Conservation (phyloP, 2,113 vertebrate genomes). For the Antennarius striatus region DNA sequence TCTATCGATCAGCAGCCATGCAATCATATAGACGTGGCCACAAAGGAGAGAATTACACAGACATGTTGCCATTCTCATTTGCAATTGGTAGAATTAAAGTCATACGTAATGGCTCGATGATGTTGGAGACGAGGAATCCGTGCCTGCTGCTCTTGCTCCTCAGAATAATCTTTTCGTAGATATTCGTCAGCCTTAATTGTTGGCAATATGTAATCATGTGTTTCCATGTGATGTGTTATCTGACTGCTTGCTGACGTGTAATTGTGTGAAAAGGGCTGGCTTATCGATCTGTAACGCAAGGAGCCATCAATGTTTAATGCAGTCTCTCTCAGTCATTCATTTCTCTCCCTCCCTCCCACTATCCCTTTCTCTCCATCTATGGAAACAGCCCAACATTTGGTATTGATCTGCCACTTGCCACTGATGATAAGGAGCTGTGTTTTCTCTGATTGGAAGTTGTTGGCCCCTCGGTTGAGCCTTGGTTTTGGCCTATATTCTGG, state of each 20-base stretch:
- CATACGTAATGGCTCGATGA: conserved; percentile 14
- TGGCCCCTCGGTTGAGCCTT: conserved; percentile 13
- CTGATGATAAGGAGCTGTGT: conserved; percentile 66
- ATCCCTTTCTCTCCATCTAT: conserved; percentile 39
- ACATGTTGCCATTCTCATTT: conserved; percentile 30
- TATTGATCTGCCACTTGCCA: conserved; percentile 70
- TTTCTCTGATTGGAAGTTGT: conserved; percentile 39
- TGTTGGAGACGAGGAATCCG: background rate
- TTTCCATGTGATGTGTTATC: conserved; percentile 60
- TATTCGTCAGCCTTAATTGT: conserved; percentile 7
- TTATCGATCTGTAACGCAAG: conserved; percentile 70
- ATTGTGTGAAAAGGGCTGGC: conserved; percentile 74
- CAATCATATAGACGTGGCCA: conserved; percentile 49
- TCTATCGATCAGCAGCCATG: conserved; percentile 61
- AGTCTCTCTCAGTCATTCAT: conserved; percentile 61
- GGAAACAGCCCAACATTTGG: conserved; percentile 68
- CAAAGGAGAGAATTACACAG: conserved; percentile 49
- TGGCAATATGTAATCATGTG: conserved; percentile 43
- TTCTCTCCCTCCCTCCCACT: conserved; percentile 33
- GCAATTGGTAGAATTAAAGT: conserved; percentile 34
- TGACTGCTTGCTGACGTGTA: conserved; percentile 72
- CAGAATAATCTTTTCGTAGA: conserved; percentile 3
- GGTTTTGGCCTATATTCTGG: conserved; percentile 23
- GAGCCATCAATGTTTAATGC: conserved; percentile 80
- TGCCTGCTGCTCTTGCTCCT: background rate